Evolutionary conservation across 2,888 invertebrate genomes (phyloP), one percentile per base, ranked within the genome.

Genomic region (Clusia tigrina): DNA sequence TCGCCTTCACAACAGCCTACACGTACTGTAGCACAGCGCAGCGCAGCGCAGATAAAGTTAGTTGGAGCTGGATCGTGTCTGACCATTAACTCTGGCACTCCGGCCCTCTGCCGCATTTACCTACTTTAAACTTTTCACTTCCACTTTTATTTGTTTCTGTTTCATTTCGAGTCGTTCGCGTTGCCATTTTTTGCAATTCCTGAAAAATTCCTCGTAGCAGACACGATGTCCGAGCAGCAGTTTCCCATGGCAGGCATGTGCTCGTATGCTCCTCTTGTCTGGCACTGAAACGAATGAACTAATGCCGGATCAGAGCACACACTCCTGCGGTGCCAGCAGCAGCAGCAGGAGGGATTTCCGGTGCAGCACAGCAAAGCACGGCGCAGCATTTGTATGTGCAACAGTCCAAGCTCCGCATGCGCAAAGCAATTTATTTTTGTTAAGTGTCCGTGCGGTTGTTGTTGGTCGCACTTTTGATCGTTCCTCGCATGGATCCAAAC

Each of bases 91-190:
- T 64, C 57, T n/a, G n/a, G n/a, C n/a, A n/a, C n/a, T n/a, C n/a
- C n/a, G n/a, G n/a, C n/a, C 58, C 57, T 64, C 58, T 63, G 63
- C 62, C 17, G 62, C 51, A n/a, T n/a, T 65, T 63, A 58, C 68
- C 67, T 69, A 69, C 68, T 65, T 67, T 68, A 67, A 64, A 64
- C 59, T 67, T 69, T 69, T 71, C 70, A 71, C 71, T 71, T 71
- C 68, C 68, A 69, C 70, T 70, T 71, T 72, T 72, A 68, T 72
- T 72, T 69, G 52, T 67, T 66, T 66, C 69, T n/a, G 53, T 59
- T 63, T 62, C n/a, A n/a, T n/a, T n/a, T n/a, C n/a, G 51, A 63
- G 25, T 25, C 55, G 38, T 46, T 17, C 17, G 23, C 55, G 38
- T 46, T 32, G 46, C 32, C 2, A 38, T 22, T 58, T 62, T 65